Conservation (phyloP, 2,888 invertebrate genomes). For the Sesia bembeciformis region DNA sequence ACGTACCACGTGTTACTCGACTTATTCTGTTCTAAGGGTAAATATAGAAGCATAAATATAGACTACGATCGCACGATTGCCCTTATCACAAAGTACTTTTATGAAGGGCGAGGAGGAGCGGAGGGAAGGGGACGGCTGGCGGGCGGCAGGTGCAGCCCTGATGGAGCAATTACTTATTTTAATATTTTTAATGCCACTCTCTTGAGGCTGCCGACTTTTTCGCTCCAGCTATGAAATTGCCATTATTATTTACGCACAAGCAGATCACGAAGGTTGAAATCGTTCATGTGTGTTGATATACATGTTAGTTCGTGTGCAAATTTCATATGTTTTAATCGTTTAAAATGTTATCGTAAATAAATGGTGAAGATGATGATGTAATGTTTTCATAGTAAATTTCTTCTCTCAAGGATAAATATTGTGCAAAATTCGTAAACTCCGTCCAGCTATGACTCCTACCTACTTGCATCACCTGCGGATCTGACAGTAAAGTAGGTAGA, state of each 20-base stretch:
- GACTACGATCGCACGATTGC: conserved; percentile 27
- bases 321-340: background rate
- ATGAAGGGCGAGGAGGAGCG: conserved; percentile 23
- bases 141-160: conserved; percentile 57
- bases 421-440: too few relatives aligned
- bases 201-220: conserved; percentile 30
- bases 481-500: too few relatives aligned
- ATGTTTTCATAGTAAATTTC: too few relatives aligned
- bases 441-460: too few relatives aligned
- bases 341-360: too few relatives aligned
- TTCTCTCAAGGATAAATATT: too few relatives aligned
- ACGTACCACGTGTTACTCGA: too few relatives aligned
- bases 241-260: conserved; percentile 18
- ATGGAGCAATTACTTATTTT: conserved; percentile 67
- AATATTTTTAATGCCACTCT: conserved; percentile 58
- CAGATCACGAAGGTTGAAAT: background rate
- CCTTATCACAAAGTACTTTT: conserved; percentile 41
- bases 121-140: conserved; percentile 16
- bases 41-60: conserved; percentile 23
- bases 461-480: too few relatives aligned
- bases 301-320: background rate
- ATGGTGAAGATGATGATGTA: too few relatives aligned
- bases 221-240: conserved; percentile 35
- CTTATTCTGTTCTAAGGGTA: conserved; percentile 4
- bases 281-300: background rate